These are phyloP conservation scores for Drosophila burlai DNA, from an alignment of 1,140 invertebrate genomes.

Conservation along the genomic window DNA sequence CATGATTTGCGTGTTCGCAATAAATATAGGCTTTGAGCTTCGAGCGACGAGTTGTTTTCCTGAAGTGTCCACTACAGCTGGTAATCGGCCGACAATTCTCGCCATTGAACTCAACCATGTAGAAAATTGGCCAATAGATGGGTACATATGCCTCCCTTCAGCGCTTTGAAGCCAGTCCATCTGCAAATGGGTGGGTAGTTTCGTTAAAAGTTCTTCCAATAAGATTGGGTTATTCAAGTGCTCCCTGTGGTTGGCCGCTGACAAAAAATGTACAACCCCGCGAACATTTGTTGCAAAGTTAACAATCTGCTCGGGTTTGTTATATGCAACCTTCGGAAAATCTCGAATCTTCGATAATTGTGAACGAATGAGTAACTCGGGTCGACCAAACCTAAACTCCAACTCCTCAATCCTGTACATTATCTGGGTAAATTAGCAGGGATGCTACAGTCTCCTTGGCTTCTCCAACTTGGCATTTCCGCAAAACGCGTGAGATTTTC, in stretches of 20 bases:
- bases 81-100: too few species aligned
- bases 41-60: too few species aligned
- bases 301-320: slow-evolving; percentile 4
- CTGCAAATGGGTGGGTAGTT: slow-evolving; percentile 7
- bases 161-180: background rate
- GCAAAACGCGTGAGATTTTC: background rate
- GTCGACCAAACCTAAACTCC: background rate
- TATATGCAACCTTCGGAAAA: background rate
- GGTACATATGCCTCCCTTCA: too few species aligned
- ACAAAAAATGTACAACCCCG: too few species aligned
- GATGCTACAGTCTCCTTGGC: too few species aligned
- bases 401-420: too few species aligned
- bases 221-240: slow-evolving; percentile 1
- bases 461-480: too few species aligned
- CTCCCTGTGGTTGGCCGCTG: background rate
- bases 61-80: too few species aligned
- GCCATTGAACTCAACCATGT: too few species aligned
- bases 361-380: background rate
- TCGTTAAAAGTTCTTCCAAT: slow-evolving; percentile 13
- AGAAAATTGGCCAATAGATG: too few species aligned
- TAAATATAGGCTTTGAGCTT: too few species aligned
- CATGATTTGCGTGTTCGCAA: too few species aligned
- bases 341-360: background rate
- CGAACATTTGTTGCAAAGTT: background rate
- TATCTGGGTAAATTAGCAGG: background rate